Percentiles rank a stretch among this genome's conserved stretches.
phyloP scores from a whole-genome alignment of 2,888 invertebrate species.

The Mongoloraphidia duomilia region DNA sequence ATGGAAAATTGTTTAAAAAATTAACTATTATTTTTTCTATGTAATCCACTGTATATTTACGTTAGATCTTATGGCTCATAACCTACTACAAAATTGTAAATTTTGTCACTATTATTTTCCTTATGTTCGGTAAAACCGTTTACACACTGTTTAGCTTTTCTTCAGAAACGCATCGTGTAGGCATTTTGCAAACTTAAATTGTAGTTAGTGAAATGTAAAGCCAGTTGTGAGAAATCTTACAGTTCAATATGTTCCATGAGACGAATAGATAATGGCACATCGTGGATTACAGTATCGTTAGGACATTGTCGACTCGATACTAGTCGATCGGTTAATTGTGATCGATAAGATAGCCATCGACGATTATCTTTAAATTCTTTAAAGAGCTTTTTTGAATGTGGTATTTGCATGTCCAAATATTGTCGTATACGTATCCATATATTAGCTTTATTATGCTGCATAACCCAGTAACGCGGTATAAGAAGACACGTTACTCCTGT shows the following conservation, averaged over 20 bases:
- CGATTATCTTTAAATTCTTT: slow-evolving; percentile 25
- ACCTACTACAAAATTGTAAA: no score
- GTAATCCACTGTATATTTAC: no score
- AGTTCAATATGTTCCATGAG: slow-evolving; percentile 37
- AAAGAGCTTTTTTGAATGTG: slow-evolving; percentile 21
- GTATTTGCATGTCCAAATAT: slow-evolving; percentile 25
- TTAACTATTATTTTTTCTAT: no score
- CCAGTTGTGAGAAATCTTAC: not conserved
- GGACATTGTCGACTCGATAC: slow-evolving; percentile 33
- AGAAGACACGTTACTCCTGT: slow-evolving; percentile 24
- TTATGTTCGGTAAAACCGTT: no score
- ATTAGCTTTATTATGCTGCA: slow-evolving; percentile 26
- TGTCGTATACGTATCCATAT: slow-evolving; percentile 27
- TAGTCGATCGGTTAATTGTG: slow-evolving; percentile 34
- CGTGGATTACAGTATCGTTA: slow-evolving; percentile 42
- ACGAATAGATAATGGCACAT: slow-evolving; percentile 49
- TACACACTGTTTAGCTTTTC: no score
- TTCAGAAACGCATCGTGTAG: no score
- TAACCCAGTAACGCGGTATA: slow-evolving; percentile 27
- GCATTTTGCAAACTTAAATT: no score
- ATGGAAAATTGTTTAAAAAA: no score
- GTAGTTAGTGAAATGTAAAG: no score
- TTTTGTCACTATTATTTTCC: no score
- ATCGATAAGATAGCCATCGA: slow-evolving; percentile 40
- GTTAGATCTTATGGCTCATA: no score